A percentile compares a stretch with the other conserved stretches of the same genome.
phyloP scores from a whole-genome alignment of 2,797 vertebrate species.

The Caiman crocodilus region DNA sequence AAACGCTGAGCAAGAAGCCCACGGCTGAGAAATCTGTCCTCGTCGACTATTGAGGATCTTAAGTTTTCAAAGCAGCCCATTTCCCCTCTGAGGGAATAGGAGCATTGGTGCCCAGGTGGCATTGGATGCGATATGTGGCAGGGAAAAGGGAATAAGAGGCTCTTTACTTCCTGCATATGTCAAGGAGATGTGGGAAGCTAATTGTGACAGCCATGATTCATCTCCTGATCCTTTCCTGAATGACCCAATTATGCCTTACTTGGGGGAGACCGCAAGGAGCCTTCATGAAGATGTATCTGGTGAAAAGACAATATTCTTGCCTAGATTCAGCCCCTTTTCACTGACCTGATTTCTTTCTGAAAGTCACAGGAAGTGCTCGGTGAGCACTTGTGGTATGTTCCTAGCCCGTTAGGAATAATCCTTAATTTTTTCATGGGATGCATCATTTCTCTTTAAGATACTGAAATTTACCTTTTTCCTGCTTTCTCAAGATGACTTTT shows the following conservation, averaged over 20 bases:
- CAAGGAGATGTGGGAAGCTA: background rate
- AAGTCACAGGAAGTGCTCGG: background rate
- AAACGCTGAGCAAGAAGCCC: background rate
- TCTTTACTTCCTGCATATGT: background rate
- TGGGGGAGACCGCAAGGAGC: background rate
- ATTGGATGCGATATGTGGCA: background rate
- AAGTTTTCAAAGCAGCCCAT: background rate
- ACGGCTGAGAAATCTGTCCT: background rate
- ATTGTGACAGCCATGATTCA: background rate
- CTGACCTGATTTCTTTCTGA: background rate
- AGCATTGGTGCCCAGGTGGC: background rate
- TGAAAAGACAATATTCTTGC: background rate
- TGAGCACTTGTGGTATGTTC: background rate
- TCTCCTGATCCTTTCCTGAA: background rate
- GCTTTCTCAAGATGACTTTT: background rate
- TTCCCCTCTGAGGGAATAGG: background rate
- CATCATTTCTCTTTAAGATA: accelerated
- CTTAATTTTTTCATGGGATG: accelerated
- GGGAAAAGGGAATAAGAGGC: too few species aligned
- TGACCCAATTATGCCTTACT: background rate
- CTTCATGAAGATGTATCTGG: background rate
- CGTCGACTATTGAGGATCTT: background rate
- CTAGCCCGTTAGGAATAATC: background rate
- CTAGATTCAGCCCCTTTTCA: background rate
- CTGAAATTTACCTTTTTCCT: accelerated